Conservation (phyloP, 2,113 vertebrate genomes). For the Pelecanus crispus region DNA sequence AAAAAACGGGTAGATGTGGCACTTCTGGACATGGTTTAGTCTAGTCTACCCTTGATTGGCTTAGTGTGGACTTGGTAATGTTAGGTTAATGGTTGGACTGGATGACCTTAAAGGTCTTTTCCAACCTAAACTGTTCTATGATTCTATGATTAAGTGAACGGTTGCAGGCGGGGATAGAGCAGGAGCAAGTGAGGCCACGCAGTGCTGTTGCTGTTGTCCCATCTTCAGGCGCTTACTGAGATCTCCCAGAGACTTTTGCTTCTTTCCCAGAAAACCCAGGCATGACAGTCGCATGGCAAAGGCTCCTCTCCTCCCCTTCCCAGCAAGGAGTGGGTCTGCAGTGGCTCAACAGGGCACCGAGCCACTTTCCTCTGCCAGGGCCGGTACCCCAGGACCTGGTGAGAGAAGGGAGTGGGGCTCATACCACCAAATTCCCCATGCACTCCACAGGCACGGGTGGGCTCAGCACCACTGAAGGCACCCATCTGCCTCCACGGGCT, state of each 20-base stretch:
- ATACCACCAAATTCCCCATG: accelerated
- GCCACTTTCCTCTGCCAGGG: not conserved
- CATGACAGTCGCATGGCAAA: not conserved
- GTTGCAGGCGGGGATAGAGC: not conserved
- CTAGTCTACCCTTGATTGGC: too few relatives aligned
- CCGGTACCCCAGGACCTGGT: not conserved
- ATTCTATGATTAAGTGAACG: accelerated
- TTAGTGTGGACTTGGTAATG: too few relatives aligned
- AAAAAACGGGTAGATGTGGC: too few relatives aligned
- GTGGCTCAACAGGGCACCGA: not conserved
- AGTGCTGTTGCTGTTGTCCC: not conserved
- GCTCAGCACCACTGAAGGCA: not conserved
- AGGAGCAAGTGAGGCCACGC: accelerated
- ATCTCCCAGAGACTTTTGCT: not conserved
- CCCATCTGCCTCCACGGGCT: not conserved
- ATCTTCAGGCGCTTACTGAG: not conserved
- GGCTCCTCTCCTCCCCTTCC: not conserved
- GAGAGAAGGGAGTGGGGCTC: not conserved
- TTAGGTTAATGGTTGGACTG: too few relatives aligned
- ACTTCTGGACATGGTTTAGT: too few relatives aligned
- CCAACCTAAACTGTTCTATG: too few relatives aligned
- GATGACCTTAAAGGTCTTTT: too few relatives aligned
- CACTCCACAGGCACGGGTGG: not conserved
- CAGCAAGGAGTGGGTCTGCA: not conserved
- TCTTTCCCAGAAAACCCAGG: not conserved